Evolutionary conservation across 2,888 invertebrate species (phyloP).

Genomic region (Drosophila melanosoma): DNA sequence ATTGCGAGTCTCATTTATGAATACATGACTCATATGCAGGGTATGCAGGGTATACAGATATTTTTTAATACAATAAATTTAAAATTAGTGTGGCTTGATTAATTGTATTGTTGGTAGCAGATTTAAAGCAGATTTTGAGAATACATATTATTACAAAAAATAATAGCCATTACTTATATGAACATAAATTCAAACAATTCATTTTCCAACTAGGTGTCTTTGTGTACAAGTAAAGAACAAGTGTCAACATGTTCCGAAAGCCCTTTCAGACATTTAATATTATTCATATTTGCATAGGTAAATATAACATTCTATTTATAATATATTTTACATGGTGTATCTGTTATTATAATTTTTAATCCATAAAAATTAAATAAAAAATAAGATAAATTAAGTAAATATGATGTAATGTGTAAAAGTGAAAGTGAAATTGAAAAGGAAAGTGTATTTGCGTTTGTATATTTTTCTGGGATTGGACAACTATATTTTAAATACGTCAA

Average conservation of each 20-base stretch:
- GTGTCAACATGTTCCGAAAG: constrained; percentile 1
- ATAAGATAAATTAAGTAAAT: neutral
- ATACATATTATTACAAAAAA: neutral
- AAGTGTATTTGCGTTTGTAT: neutral
- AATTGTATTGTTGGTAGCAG: constrained; percentile 5
- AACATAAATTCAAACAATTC: neutral
- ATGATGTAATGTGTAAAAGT: neutral
- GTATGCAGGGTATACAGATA: constrained; percentile 1
- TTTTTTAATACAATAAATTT: neutral
- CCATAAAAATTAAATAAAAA: neutral
- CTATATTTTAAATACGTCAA: neutral
- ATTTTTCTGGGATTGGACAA: neutral
- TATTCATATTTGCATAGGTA: constrained; percentile 9
- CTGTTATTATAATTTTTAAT: neutral
- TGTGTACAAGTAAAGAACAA: neutral
- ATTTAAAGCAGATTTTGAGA: neutral
- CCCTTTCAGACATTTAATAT: constrained; percentile 5
- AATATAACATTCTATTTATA: neutral
- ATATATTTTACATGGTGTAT: neutral
- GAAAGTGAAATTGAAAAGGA: constrained; percentile 8
- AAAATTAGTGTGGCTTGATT: constrained; percentile 12
- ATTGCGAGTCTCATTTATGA: neutral
- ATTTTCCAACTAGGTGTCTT: neutral
- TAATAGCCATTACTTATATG: no score
- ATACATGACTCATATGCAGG: neutral